Evolutionary conservation across 2,797 vertebrate species (phyloP).

Genomic region (Poecilia wingei): DNA sequence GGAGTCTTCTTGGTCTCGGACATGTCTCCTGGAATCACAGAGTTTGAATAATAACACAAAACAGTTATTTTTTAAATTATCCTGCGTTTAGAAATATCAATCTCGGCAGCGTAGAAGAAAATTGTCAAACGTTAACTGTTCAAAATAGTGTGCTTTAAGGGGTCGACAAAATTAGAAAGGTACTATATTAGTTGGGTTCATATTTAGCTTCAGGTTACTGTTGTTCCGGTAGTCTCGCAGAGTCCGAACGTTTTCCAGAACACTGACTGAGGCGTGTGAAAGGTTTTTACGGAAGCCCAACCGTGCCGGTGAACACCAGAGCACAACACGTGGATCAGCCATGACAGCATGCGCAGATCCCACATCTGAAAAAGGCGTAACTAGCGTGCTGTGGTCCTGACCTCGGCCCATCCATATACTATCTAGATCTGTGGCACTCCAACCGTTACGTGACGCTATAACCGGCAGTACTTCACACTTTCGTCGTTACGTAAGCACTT

Average conservation of each 20-base stretch:
- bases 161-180: not conserved
- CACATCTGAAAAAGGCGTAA: not conserved
- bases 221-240: not conserved
- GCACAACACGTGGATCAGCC: constrained; percentile 50
- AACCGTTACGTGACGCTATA: constrained; percentile 41
- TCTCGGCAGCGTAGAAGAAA: not conserved
- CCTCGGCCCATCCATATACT: constrained; percentile 23
- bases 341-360: not conserved
- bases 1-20: not conserved
- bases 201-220: not conserved
- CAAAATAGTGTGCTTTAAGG: not conserved
- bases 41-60: not conserved
- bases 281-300: not conserved
- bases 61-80: not conserved
- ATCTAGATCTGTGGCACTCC: constrained; percentile 18
- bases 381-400: rapidly evolving
- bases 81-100: not conserved
- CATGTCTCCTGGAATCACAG: not conserved
- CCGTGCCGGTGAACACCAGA: not conserved
- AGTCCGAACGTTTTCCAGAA: not conserved
- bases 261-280: not conserved
- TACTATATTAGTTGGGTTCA: not conserved
- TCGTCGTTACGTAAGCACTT: constrained; percentile 65
- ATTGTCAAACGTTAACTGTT: not conserved
- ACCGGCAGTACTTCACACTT: constrained; percentile 41